Base-by-base conservation (phyloP, 2,888 invertebrate genomes). In the Eubasilissa splendida region DNA sequence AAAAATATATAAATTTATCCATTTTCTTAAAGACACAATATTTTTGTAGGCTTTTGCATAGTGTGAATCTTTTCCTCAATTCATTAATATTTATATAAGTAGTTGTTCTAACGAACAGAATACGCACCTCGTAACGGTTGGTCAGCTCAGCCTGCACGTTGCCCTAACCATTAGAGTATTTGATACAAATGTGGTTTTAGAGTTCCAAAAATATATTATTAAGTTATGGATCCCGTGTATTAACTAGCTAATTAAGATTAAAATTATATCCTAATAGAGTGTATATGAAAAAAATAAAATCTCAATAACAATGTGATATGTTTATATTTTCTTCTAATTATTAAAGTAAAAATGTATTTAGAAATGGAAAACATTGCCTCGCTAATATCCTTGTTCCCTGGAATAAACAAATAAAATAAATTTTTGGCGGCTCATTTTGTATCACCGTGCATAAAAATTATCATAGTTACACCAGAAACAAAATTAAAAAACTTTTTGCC, bases 201-300 rank as follows among this genome's bases (percentile, higher is more conserved):
- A 79, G 79, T 82, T 82, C 81, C 81, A 82, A 82, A 79, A 70
- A 79, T 79, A 79, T 79, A 52, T 60, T 56, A 63, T 59, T 82
- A 82, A 79, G 76, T 76, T 76, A 82, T 82, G 75, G 76, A 79
- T 71, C 71, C 54, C 63, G 65, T 79, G 77, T 79, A 82, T 76
- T 81, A 70, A 79, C 70, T 79, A 81, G 81, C 54, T 58, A 70
- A 70, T 59, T 71, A 82, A 79, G 59, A 76, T 78, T 71, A 60
- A 78, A 76, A 80, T 68, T 80, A 80, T 80, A 80, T 80, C 79
- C 73, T 79, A 74, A 70, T 81, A 81, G 77, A 80, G 77, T 81
- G 81, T 81, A 81, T 76, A 81, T 81, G 75, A 81, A 79, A 68
- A 76, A 79, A 79, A 68, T 68, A 81, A 81, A 63, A 63, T 63